These are phyloP conservation scores for Phenganax subtilis DNA, from an alignment of 92 coral and sea anemone species.

Conservation along the genomic window DNA sequence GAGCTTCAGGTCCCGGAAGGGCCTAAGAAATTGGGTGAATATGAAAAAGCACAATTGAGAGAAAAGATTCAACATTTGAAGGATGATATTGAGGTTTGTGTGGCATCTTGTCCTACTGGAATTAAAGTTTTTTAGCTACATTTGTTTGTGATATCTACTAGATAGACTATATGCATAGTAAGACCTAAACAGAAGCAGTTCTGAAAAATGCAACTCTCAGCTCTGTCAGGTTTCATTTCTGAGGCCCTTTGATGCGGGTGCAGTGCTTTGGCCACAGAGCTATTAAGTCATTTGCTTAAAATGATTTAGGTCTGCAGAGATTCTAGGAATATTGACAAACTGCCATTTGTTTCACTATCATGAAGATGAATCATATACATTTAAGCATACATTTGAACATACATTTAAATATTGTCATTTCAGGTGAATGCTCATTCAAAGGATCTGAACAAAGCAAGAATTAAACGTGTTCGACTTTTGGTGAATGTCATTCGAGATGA, in stretches of 20 bases:
- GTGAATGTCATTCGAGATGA: constrained; percentile 53
- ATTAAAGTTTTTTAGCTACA: not conserved
- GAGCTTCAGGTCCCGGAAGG: not conserved
- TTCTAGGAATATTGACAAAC: too few species aligned
- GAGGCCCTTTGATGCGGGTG: too few species aligned
- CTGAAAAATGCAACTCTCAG: too few species aligned
- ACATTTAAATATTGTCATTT: not conserved
- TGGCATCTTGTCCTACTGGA: not conserved
- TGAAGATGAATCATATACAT: not conserved
- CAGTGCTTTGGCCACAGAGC: too few species aligned
- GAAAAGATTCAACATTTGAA: not conserved
- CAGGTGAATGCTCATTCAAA: not conserved
- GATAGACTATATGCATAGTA: not conserved
- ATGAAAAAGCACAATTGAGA: constrained; percentile 16
- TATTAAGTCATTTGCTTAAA: too few species aligned
- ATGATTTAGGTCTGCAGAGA: too few species aligned
- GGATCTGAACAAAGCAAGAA: constrained; percentile 47
- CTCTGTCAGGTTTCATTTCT: too few species aligned
- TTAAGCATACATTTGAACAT: not conserved
- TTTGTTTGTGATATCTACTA: not conserved
- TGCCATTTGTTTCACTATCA: too few species aligned
- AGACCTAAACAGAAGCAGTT: too few species aligned
- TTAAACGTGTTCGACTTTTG: constrained; percentile 52
- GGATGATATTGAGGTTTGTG: constrained; percentile 14
- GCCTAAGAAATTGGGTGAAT: not conserved